A percentile compares a stretch with the other conserved stretches of the same genome.
Evolutionary conservation across 2,888 invertebrate genomes (phyloP).

Genomic region (Perizoma flavofasciatum): DNA sequence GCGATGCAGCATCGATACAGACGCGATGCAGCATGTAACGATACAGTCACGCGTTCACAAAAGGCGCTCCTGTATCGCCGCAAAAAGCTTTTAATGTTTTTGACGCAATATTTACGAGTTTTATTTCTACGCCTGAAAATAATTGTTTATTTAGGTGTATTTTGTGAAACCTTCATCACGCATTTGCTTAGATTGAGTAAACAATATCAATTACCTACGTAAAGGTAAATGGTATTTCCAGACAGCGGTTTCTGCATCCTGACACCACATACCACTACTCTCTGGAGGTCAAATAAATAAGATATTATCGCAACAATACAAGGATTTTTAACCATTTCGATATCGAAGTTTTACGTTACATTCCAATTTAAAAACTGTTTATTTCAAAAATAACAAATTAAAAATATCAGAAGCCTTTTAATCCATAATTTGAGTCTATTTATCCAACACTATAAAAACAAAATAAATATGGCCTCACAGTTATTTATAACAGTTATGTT

Average conservation of each 20-base stretch:
- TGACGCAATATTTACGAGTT: conserved; percentile 7
- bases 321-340: neutral
- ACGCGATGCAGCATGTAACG: too few relatives aligned
- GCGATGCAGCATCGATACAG: too few relatives aligned
- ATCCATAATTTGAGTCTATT: conserved; percentile 1
- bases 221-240: neutral
- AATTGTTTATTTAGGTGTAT: neutral
- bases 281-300: conserved; percentile 8
- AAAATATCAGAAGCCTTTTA: conserved; percentile 4
- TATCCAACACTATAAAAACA: conserved; percentile 9
- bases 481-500: conserved; percentile 30
- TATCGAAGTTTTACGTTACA: neutral
- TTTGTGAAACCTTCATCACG: too few relatives aligned
- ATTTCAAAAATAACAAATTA: neutral
- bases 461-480: conserved; percentile 24
- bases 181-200: too few relatives aligned
- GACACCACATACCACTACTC: conserved; percentile 4
- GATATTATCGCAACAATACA: conserved; percentile 1
- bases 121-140: conserved; percentile 9
- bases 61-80: too few relatives aligned
- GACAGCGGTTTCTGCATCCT: neutral
- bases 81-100: conserved; percentile 9
- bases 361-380: too few relatives aligned
- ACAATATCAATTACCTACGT: too few relatives aligned
- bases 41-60: too few relatives aligned